A percentile compares a stretch with the other conserved stretches of the same genome.
Conservation (phyloP, 2,888 invertebrate genomes). For the Rhogogaster chlorosoma region DNA sequence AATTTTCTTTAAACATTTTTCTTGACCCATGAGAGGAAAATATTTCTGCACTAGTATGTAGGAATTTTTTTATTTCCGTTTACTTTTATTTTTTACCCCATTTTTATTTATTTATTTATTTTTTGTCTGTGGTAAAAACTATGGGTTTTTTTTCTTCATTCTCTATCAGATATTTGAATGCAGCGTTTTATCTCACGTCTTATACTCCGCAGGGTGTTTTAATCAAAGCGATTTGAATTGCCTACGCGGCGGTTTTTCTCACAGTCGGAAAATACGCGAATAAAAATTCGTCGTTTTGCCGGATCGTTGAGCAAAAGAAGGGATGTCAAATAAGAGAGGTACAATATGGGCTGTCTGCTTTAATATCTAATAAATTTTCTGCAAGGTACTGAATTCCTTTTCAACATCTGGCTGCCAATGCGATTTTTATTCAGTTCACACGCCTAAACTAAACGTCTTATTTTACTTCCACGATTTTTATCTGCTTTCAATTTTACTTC, state of each 20-base stretch:
- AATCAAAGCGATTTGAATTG: conserved; percentile 22
- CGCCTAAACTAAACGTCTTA: neutral
- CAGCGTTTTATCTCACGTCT: neutral
- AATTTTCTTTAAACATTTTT: neutral
- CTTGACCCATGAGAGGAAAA: neutral
- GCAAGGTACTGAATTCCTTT: conserved; percentile 31
- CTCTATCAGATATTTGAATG: neutral
- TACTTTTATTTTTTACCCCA: too few relatives aligned
- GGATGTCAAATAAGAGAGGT: conserved; percentile 14
- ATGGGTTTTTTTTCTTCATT: neutral
- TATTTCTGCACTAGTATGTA: neutral
- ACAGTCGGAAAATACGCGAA: neutral
- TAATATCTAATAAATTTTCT: conserved; percentile 28
- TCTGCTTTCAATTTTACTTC: too few relatives aligned
- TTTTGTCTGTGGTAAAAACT: too few relatives aligned
- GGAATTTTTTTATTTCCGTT: neutral
- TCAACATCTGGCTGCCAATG: neutral
- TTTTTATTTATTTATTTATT: neutral
- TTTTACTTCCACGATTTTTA: neutral
- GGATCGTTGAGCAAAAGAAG: neutral
- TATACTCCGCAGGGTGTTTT: neutral
- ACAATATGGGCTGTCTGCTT: neutral
- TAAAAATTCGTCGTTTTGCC: neutral
- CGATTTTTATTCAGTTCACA: conserved; percentile 18
- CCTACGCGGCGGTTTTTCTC: neutral